Percentiles rank a stretch among this genome's conserved stretches.
These are phyloP conservation scores for Metridium senile DNA, from an alignment of 92 coral and sea anemone genomes.

Conservation along the genomic window DNA sequence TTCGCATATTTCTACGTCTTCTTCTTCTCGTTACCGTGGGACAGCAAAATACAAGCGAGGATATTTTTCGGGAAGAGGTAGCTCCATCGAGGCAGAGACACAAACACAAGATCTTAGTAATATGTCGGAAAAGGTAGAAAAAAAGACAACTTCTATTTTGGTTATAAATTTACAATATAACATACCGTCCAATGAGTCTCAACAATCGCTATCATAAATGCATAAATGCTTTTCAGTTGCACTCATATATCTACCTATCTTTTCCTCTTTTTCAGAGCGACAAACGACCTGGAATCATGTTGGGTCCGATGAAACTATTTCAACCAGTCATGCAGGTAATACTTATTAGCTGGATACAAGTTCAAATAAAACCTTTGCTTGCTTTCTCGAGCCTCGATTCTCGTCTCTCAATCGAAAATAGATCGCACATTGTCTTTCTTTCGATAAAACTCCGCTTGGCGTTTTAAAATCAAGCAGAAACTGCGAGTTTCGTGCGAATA, in stretches of 20 bases:
- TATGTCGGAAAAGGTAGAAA: slow-evolving; percentile 91
- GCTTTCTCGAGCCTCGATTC: slow-evolving; percentile 37
- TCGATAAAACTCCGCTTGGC: slow-evolving; percentile 12
- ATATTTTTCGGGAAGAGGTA: slow-evolving; percentile 84
- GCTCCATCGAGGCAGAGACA: slow-evolving; percentile 96
- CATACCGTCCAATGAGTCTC: slow-evolving; percentile 28
- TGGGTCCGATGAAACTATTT: slow-evolving; percentile 97
- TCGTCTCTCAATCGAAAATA: slow-evolving; percentile 24
- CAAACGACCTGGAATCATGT: slow-evolving; percentile 75
- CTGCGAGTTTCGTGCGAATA: background rate
- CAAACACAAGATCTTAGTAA: slow-evolving; percentile 88
- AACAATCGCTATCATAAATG: slow-evolving; percentile 6
- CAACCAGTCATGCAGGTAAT: slow-evolving; percentile 96
- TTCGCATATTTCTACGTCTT: slow-evolving; percentile 89
- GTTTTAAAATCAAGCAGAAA: slow-evolving; percentile 1
- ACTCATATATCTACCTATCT: slow-evolving; percentile 10
- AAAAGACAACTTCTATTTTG: slow-evolving; percentile 19
- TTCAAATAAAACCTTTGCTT: slow-evolving; percentile 49
- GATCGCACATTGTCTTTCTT: slow-evolving; percentile 11
- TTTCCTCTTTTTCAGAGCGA: slow-evolving; percentile 68
- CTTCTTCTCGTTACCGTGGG: slow-evolving; percentile 87
- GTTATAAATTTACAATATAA: slow-evolving; percentile 21
- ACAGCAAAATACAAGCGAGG: slow-evolving; percentile 79
- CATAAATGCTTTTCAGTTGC: slow-evolving; percentile 19
- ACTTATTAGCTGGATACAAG: slow-evolving; percentile 22